Percentiles rank a stretch among this genome's conserved stretches.
Conservation (phyloP, 2,113 vertebrate genomes). For the Alosa alosa region DNA sequence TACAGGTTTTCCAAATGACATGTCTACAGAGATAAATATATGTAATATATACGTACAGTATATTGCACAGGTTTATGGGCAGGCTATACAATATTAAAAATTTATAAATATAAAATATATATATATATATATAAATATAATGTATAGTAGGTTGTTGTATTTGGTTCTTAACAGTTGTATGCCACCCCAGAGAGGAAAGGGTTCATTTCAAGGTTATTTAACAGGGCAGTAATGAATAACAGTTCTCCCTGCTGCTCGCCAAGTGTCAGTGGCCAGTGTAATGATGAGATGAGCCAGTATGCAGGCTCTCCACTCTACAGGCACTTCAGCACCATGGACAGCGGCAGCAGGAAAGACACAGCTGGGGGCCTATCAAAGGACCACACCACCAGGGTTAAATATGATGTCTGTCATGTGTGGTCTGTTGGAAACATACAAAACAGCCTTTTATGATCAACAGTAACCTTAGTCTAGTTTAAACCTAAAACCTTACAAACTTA, state of each 20-base stretch:
- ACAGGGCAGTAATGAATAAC: not conserved
- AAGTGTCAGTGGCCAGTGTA: not conserved
- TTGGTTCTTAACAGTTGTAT: too few species aligned
- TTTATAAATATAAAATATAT: too few species aligned
- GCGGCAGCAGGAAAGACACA: not conserved
- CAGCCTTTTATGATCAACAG: not conserved
- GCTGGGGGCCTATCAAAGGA: not conserved
- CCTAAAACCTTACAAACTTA: not conserved
- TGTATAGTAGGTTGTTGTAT: too few species aligned
- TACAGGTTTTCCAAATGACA: too few species aligned
- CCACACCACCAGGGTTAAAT: not conserved
- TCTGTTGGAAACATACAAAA: not conserved
- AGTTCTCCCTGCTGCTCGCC: not conserved
- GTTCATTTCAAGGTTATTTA: not conserved
- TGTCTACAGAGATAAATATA: too few species aligned
- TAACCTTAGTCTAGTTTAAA: not conserved
- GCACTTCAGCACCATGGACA: not conserved
- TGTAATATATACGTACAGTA: too few species aligned
- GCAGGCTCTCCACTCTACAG: not conserved
- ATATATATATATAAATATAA: too few species aligned
- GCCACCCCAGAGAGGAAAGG: too few species aligned
- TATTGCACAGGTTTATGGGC: too few species aligned
- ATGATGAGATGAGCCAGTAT: not conserved
- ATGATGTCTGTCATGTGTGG: not conserved
- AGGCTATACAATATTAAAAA: too few species aligned